Percentiles rank a stretch among this genome's conserved stretches.
These are phyloP conservation scores for Agelas oroides DNA, from an alignment of 37 sponge, comb jelly and placozoan genomes.

Conservation along the genomic window DNA sequence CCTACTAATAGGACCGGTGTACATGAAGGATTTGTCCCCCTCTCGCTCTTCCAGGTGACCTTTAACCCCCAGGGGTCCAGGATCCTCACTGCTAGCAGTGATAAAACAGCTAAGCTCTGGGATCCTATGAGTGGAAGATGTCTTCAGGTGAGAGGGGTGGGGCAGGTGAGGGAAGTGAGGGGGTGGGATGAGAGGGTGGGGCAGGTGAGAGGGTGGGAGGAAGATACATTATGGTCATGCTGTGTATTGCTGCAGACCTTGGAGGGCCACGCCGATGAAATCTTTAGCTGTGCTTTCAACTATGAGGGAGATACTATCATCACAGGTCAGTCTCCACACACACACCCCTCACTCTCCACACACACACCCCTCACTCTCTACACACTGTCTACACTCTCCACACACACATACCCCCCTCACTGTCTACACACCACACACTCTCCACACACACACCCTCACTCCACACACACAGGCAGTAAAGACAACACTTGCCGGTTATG, in stretches of 20 bases:
- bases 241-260: conserved; percentile 63
- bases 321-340: conserved; percentile 65
- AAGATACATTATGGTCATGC: not conserved
- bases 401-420: not conserved
- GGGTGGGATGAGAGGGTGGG: not conserved
- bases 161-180: not conserved
- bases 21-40: too few relatives aligned
- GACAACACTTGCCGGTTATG: conserved; percentile 99
- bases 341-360: too few relatives aligned
- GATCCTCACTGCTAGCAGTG: conserved; percentile 90
- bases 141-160: conserved; percentile 66
- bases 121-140: conserved; percentile 77
- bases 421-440: not conserved
- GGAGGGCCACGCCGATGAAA: conserved; percentile 96
- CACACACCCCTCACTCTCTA: too few relatives aligned
- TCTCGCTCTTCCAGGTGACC: conserved; percentile 51
- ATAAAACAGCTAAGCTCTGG: conserved; percentile 95
- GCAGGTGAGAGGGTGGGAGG: not conserved
- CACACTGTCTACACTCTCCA: not conserved
- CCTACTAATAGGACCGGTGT: not conserved
- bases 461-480: conserved; percentile 79
- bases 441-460: not conserved
- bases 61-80: conserved; percentile 95
- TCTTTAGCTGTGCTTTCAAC: conserved; percentile 96
- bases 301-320: conserved; percentile 95